Base-by-base conservation (phyloP, 2,797 vertebrate genomes). In the Sciurus carolinensis region DNA sequence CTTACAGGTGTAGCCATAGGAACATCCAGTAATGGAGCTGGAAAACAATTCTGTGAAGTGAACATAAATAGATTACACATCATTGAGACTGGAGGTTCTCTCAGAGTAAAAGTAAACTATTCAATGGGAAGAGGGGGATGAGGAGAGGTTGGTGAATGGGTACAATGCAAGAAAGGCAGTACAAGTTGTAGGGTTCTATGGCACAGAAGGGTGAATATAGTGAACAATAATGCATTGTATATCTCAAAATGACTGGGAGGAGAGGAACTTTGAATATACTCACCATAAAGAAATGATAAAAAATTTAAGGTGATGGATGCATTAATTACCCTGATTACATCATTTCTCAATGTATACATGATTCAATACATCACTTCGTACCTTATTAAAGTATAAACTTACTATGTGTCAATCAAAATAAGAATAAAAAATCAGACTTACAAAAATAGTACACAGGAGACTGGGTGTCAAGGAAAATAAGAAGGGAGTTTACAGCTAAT, bases 31-130 rank as follows among this genome's bases (percentile, higher is more conserved):
- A 24, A 72, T 47, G 36, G 76, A 69, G 33, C n/a, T 80, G 59
- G 62, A 77, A 94, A 96, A 90, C 20, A 92, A 54, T 92, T 92
- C 69, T 79, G 52, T 73, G 80, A 92, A 71, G 64, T 64, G 80
- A 92, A 75, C 67, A 33, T 42, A 39, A 94, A 77, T 18, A 89
- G 91, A 87, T 54, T n/a, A 71, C 33, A 42, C 22, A 50, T n/a
- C 54, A 33, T n/a, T 1, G 2, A 87, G 94, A 33, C 44, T 18
- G 81, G 52, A 75, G 30, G 33, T 66, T 42, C 42, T 89, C 36
- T 87, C 44, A n/a, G 52, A 64, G 36, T 57, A 28, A 91, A 88
- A 75, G 73, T 20, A 72, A 93, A 89, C 3, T 7, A 50, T 62
- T 90, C 52, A 47, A 17, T 44, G 47, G 44, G 86, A 50, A 62